Conservation (phyloP, 2,888 invertebrate species). For the Drosophila trichaetosa region DNA sequence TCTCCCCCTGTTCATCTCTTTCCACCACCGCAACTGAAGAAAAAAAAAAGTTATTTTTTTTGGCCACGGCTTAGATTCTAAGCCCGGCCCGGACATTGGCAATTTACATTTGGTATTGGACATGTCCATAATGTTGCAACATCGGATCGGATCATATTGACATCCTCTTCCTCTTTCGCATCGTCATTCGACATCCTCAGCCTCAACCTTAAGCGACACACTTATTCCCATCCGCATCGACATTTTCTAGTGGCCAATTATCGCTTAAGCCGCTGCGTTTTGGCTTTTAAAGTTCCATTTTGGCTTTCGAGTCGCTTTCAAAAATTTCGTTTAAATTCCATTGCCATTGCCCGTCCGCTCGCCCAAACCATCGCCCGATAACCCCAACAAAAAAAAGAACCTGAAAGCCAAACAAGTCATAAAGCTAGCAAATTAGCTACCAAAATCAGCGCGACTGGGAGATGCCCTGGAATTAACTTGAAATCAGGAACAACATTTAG, state of each 20-base stretch:
- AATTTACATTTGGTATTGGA: slow-evolving; percentile 68
- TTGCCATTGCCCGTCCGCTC: slow-evolving; percentile 57
- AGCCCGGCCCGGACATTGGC: slow-evolving; percentile 76
- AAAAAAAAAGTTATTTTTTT: slow-evolving; percentile 3
- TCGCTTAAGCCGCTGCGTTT: slow-evolving; percentile 71
- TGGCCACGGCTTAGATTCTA: slow-evolving; percentile 59
- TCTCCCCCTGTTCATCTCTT: not conserved
- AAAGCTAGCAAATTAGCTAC: slow-evolving; percentile 4
- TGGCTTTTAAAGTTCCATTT: slow-evolving; percentile 63
- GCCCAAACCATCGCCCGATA: slow-evolving; percentile 5
- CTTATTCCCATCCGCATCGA: slow-evolving; percentile 56
- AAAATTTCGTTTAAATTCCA: slow-evolving; percentile 80
- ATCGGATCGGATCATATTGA: slow-evolving; percentile 27
- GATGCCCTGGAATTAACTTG: slow-evolving; percentile 37
- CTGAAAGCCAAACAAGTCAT: slow-evolving; percentile 61
- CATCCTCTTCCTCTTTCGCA: not conserved
- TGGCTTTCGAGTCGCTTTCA: slow-evolving; percentile 37
- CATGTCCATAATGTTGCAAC: slow-evolving; percentile 41
- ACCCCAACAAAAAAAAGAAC: slow-evolving; percentile 33
- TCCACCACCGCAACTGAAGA: slow-evolving; percentile 17
- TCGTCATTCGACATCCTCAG: slow-evolving; percentile 8
- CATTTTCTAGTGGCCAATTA: slow-evolving; percentile 77
- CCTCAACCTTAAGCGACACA: not conserved
- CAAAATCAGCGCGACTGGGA: not conserved
- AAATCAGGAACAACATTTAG: too few species aligned